A percentile compares a stretch with the other conserved stretches of the same genome.
Conservation (phyloP, 2,888 invertebrate genomes). For the Folsomia candida region DNA sequence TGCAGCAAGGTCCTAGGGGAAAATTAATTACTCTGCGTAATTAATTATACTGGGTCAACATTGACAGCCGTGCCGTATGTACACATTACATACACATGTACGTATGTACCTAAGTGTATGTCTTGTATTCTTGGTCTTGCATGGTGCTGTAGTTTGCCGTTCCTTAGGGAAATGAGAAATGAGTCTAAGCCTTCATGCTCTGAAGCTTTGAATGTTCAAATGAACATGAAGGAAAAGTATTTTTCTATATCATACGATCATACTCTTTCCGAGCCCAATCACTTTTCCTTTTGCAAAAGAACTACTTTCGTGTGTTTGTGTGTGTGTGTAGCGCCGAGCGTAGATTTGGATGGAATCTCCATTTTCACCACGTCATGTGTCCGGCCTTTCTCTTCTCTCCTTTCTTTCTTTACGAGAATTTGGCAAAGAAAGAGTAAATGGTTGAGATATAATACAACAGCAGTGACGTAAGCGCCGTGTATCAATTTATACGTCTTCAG, state of each 20-base stretch:
- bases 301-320: background rate
- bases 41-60: constrained; percentile 2
- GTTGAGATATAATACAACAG: background rate
- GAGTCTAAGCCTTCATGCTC: background rate
- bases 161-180: constrained; percentile 4
- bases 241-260: background rate
- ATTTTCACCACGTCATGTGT: background rate
- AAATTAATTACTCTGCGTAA: background rate
- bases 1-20: background rate
- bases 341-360: background rate
- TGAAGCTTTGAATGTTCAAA: background rate
- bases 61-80: background rate
- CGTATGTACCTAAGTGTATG: no score
- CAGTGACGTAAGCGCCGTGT: background rate
- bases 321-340: no score
- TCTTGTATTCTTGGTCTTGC: background rate
- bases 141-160: background rate
- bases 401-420: background rate
- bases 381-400: background rate
- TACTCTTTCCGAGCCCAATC: background rate
- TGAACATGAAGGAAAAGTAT: background rate
- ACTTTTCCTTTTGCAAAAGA: background rate
- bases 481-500: no score
- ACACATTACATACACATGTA: no score
- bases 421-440: background rate